phyloP scores from a whole-genome alignment of 2,797 vertebrate species.

The Poecilia wingei region DNA sequence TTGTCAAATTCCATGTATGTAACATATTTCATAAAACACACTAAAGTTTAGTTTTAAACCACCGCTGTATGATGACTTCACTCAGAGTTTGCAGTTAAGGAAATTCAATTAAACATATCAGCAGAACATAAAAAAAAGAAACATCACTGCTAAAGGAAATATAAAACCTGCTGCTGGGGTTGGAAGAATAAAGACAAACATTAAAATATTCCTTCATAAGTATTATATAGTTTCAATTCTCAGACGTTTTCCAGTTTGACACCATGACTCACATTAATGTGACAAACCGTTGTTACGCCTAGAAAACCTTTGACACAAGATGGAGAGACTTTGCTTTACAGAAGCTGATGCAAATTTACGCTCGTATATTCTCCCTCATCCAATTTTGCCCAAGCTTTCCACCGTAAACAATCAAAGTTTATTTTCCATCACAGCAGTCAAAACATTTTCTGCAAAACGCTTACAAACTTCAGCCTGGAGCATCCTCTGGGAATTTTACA shows the following conservation, averaged over 20 bases:
- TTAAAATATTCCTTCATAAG: neutral
- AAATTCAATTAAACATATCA: neutral
- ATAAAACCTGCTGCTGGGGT: conserved; percentile 18
- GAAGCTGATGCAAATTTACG: neutral
- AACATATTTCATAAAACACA: conserved; percentile 1
- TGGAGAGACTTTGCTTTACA: neutral
- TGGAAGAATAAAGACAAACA: conserved; percentile 13
- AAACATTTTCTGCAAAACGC: neutral
- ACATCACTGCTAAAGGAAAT: conserved; percentile 13
- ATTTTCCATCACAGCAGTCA: neutral
- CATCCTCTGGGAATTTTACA: conserved; percentile 4
- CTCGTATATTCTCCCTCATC: neutral
- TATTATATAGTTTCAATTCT: conserved; percentile 1
- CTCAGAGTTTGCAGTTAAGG: neutral
- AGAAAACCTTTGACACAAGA: neutral
- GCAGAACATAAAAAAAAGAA: conserved; percentile 11
- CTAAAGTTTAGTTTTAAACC: neutral
- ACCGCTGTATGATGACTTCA: conserved; percentile 1
- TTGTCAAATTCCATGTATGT: conserved; percentile 7
- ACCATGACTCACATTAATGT: neutral
- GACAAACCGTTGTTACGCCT: neutral
- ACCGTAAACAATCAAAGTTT: neutral
- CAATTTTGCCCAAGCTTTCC: neutral
- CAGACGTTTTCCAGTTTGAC: neutral
- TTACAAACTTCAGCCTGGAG: neutral